Evolutionary conservation across 2,113 vertebrate genomes (phyloP), one percentile per base, ranked within the genome.

Genomic region (Rhinopomastus cyanomelas): DNA sequence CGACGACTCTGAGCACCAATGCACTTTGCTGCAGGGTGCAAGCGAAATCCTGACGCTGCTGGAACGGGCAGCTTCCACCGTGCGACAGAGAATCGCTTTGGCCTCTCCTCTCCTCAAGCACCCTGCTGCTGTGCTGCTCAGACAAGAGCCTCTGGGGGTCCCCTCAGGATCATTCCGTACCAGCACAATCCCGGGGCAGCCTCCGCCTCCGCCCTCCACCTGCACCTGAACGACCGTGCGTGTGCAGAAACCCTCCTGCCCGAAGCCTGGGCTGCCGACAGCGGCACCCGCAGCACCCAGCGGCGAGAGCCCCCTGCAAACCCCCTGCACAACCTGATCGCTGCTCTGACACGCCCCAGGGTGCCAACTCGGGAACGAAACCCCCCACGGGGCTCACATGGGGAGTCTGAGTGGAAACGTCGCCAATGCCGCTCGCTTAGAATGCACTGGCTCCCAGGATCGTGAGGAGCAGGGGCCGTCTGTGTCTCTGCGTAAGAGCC

Each of bases 171-270:
- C 42, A 11, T 8, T 60, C 34, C 16, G 27, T 34, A 27, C 59
- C 1, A 16, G 20, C 1, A 73, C 11, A 34, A 44, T 12, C 20
- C 2, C 1, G 1, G 55, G 18, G 34, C 66, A 57, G 19, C 26
- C 32, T 29, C 52, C 34, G 32, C 52, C 36, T n/a, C n/a, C 49
- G 57, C 57, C 48, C 32, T 14, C 8, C 18, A n/a, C 19, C 51
- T 51, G 48, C 32, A 26, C 29, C 59, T 7, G 5, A 34, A 16
- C 15, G 56, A 32, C 56, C 55, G 36, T 27, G 25, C 55, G 37
- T 16, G n/a, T 18, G 32, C 42, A 42, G 66, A 59, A 61, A 17
- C n/a, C 34, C 48, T 4, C 15, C 20, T 13, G 12, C 59, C 26
- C 14, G 23, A 27, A 32, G 26, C 30, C 69, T 49, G 46, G 19